A percentile compares a stretch with the other conserved stretches of the same genome.
phyloP scores from a whole-genome alignment of 2,113 vertebrate genomes.

The Platichthys stellatus region DNA sequence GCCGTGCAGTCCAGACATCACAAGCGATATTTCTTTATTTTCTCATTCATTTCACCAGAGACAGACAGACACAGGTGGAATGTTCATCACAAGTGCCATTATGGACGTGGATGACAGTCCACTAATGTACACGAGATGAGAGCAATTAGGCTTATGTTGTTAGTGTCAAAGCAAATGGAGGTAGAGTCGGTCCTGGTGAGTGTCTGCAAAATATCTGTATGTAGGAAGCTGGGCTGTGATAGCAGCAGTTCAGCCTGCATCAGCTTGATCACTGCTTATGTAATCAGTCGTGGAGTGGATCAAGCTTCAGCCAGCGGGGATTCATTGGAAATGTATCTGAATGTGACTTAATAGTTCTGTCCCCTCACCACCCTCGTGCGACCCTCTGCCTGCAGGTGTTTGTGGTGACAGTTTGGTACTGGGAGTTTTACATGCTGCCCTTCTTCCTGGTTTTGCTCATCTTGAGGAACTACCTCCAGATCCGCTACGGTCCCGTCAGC shows the following conservation, averaged over 20 bases:
- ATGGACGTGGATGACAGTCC: constrained; percentile 44
- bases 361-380: neutral
- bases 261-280: constrained; percentile 15
- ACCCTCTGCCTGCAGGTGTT: constrained; percentile 85
- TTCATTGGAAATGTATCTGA: constrained; percentile 29
- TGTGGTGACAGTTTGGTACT: constrained; percentile 90
- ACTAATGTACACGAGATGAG: constrained; percentile 63
- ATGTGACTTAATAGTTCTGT: constrained; percentile 27
- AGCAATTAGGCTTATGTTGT: constrained; percentile 65
- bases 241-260: neutral
- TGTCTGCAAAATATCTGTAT: neutral
- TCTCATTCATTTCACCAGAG: constrained; percentile 45
- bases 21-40: constrained; percentile 46
- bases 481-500: constrained; percentile 80
- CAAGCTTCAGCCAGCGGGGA: constrained; percentile 30
- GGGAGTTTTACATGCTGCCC: constrained; percentile 96
- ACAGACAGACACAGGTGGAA: constrained; percentile 28
- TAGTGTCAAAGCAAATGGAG: constrained; percentile 52
- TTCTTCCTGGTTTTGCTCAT: constrained; percentile 89
- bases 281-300: constrained; percentile 33
- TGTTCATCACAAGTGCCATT: constrained; percentile 53
- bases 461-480: constrained; percentile 87
- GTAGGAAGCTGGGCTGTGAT: constrained; percentile 27
- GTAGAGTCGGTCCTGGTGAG: constrained; percentile 31
- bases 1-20: constrained; percentile 53